Base-by-base conservation (phyloP, 1,140 invertebrate species). In the Eupristina koningsbergeri region DNA sequence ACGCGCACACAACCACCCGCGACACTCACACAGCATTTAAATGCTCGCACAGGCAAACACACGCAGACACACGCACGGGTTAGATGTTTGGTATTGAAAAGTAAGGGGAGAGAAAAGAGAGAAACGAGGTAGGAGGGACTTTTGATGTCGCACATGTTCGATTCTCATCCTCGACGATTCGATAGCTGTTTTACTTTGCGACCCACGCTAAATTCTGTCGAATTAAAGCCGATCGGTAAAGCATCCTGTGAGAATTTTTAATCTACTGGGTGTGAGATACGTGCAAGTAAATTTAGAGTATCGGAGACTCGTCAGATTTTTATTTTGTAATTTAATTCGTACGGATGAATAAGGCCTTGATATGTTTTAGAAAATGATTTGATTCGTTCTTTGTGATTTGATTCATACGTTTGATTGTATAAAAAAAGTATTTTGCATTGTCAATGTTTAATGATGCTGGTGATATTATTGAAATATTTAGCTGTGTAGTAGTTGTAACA, bases 71-170 rank as follows among this genome's bases (percentile, higher is more conserved):
- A 22, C 26, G 71, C 8, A 36, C 45, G 61, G n/a, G n/a, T n/a
- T n/a, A n/a, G n/a, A n/a, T n/a, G n/a, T n/a, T 26, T 26, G 63
- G 29, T 63, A 34, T 13, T 26, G 78, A 80, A 80, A 80, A 73
- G 47, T 15, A 80, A 39, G 41, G 64, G 63, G 69, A 29, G 13
- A 74, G 36, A 61, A 58, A 31, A 19, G 61, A 36, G 36, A 58
- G 31, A 13, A 31, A 47, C 19, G 39, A 67, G 77, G 77, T 61
- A 29, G 64, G 15, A 79, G 39, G 41, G 58, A 31, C 6, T 11
- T 73, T 41, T 53, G 80, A 45, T 58, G 22, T 22, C 8, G 41
- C 81, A 71, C 75, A 77, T 83, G 81, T 63, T 83, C 81, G 61
- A 67, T 67, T 69, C 26, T 61, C 29, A n/a, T 39, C 31, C 31